Conservation (phyloP, 2,888 invertebrate species). For the Muscina levida region DNA sequence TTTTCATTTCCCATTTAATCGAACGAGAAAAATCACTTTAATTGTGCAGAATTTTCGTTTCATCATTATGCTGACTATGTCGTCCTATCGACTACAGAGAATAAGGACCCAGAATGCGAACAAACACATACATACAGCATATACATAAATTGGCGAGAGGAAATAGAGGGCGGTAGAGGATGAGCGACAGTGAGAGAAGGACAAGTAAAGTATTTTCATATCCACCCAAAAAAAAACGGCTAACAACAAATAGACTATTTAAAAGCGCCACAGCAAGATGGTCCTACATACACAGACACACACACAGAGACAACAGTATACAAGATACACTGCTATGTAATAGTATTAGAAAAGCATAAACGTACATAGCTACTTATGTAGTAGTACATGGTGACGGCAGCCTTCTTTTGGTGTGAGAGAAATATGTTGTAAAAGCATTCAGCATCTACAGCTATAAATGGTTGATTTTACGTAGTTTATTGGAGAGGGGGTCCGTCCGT, state of each 20-base stretch:
- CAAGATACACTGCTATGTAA: background rate
- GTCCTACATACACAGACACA: background rate
- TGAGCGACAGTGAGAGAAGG: too few species aligned
- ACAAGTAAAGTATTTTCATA: background rate
- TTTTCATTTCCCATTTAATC: background rate
- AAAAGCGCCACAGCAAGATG: slow-evolving; percentile 14
- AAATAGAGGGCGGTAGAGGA: too few species aligned
- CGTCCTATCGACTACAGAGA: slow-evolving; percentile 33
- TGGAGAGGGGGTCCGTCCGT: background rate
- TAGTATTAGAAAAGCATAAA: background rate
- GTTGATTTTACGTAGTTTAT: background rate
- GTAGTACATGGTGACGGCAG: too few species aligned
- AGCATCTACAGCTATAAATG: background rate
- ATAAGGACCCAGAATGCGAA: background rate
- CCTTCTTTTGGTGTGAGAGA: too few species aligned
- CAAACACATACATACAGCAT: too few species aligned
- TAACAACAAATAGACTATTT: slow-evolving; percentile 23
- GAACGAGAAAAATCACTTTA: slow-evolving; percentile 50
- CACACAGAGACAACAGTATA: too few species aligned
- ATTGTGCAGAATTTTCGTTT: slow-evolving; percentile 54
- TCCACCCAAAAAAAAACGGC: background rate
- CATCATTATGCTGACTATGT: slow-evolving; percentile 55
- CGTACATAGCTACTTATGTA: too few species aligned
- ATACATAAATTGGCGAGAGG: background rate
- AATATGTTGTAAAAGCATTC: background rate